Conservation (phyloP, 2,113 vertebrate species). For the Cryptotis parvus region DNA sequence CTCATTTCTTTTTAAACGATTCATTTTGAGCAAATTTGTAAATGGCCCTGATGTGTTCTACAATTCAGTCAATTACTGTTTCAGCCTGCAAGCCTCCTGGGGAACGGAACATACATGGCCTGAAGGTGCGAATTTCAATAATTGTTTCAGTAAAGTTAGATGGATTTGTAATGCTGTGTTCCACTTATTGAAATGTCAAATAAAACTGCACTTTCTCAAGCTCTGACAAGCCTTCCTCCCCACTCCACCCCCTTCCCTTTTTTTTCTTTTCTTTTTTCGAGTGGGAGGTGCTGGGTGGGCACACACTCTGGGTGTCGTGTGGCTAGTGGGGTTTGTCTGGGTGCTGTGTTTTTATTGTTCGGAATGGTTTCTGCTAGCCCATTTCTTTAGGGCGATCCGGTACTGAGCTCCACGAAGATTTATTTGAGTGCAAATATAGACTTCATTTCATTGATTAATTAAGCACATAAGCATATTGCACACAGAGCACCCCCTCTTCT, state of each 20-base stretch:
- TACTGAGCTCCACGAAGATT: conserved; percentile 66
- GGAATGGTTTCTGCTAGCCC: conserved; percentile 62
- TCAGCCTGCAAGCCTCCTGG: conserved; percentile 99
- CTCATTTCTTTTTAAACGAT: conserved; percentile 96
- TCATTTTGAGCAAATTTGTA: conserved; percentile 98
- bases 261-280: conserved; percentile 64
- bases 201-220: conserved; percentile 92
- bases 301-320: neutral
- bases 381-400: conserved; percentile 64
- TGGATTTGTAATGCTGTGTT: conserved; percentile 99
- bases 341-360: conserved; percentile 63
- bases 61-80: conserved; percentile 99
- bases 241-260: too few species aligned
- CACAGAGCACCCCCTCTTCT: conserved; percentile 16
- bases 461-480: conserved; percentile 53
- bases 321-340: neutral
- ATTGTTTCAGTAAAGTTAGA: conserved; percentile 99
- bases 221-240: conserved; percentile 87
- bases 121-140: conserved; percentile 99
- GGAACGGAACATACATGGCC: conserved; percentile 99
- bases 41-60: conserved; percentile 98
- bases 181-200: conserved; percentile 99
- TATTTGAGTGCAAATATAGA: neutral
- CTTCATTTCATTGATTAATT: conserved; percentile 65
- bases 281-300: conserved; percentile 66